phyloP scores from a whole-genome alignment of 2,888 invertebrate species.

The Cheilosia vulpina region DNA sequence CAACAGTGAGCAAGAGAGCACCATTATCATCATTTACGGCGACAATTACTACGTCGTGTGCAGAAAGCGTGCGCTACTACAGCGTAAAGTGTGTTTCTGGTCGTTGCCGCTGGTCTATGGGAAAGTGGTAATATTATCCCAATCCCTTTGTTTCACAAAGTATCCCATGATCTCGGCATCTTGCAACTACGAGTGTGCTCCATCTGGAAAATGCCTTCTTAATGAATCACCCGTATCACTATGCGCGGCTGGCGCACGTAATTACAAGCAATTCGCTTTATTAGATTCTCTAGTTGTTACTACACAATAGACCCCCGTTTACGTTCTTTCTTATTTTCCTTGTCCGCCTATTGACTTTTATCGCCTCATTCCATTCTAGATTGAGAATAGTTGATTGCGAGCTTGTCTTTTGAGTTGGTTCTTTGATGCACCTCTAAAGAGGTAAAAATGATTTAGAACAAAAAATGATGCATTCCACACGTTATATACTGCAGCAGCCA shows the following conservation, averaged over 20 bases:
- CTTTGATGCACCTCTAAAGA: constrained; percentile 2
- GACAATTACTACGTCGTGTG: constrained; percentile 56
- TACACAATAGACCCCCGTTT: constrained; percentile 24
- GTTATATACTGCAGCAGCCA: background rate
- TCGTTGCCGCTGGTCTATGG: constrained; percentile 15
- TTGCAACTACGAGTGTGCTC: constrained; percentile 7
- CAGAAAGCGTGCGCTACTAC: constrained; percentile 66
- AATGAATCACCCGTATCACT: constrained; percentile 64
- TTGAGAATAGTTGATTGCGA: background rate
- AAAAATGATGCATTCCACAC: constrained; percentile 4
- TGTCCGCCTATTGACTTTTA: background rate
- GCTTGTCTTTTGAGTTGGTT: constrained; percentile 11
- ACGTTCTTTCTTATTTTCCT: background rate
- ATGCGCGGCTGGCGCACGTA: constrained; percentile 22
- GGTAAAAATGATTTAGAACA: constrained; percentile 9
- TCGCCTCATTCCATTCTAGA: background rate
- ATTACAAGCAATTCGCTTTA: constrained; percentile 62
- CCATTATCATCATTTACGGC: constrained; percentile 31
- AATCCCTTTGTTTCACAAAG: constrained; percentile 43
- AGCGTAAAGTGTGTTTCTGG: constrained; percentile 30
- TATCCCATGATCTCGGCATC: constrained; percentile 14
- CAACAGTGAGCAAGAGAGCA: background rate
- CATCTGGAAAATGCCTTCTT: constrained; percentile 43
- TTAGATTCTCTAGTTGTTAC: constrained; percentile 34
- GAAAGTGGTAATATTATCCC: constrained; percentile 10